Base-by-base conservation (phyloP, 1,140 invertebrate genomes). In the Vollenhovia emeryi region DNA sequence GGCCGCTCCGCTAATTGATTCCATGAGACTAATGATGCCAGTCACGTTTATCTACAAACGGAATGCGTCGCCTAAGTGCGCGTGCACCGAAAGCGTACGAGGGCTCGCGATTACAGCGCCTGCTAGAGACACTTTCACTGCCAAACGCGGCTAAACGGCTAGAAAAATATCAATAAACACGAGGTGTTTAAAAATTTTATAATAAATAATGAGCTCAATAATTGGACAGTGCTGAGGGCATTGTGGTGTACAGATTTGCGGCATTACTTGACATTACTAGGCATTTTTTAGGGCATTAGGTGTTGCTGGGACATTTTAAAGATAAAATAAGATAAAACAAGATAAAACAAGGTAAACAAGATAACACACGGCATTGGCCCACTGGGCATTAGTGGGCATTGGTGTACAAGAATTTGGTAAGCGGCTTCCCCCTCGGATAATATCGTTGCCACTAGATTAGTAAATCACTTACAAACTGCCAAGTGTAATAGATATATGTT, bases 1-100 rank as follows among this genome's bases (percentile, higher is more conserved):
- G 74, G 13, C 8, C n/a, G 40, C 9, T 36, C 13, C 33, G 71
- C 59, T 89, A 86, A 89, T 89, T 89, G 66, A 89, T 89, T 89
- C 73, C 45, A 21, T n/a, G 3, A 18, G 9, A n/a, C 50, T 86
- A 86, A 86, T 73, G 57, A 88, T 84, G 66, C 36, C 84, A 84
- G 27, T 66, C 40, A 43, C 21, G 33, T 86, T 69, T 66, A 50
- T 88, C 57, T 66, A 60, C 87, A 66, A 86, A 78, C 69, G 40
- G 75, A 86, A 36, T 13, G 8, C 50, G 52, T 84, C n/a, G 50
- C n/a, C 30, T 4, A 24, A 59, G 71, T 86, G 33, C 76, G 2
- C 1, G 21, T 66, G 73, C 24, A 79, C 74, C 52, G 21, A 64
- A n/a, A 84, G 27, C 45, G 24, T 52, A 75, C n/a, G 33, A 27